Evolutionary conservation across 2,797 vertebrate genomes (phyloP), one percentile per base, ranked within the genome.

Genomic region (Margarornis squamiger): DNA sequence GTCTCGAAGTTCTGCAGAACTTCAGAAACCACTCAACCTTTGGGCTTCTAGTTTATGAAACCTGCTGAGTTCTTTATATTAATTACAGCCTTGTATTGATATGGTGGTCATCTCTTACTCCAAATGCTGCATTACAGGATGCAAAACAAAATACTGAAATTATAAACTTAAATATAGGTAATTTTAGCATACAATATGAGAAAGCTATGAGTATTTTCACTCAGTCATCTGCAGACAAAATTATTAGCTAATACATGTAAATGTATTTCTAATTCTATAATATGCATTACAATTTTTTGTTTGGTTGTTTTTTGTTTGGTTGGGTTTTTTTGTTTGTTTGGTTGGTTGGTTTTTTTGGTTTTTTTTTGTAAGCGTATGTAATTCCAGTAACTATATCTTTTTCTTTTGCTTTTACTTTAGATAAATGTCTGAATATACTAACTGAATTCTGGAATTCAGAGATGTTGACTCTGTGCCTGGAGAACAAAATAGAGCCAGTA

Each of bases 371-470:
- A 89, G 16, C 5, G 55, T 72, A 4, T 21, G 8, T 29, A 86
- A 77, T 34, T 92, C 19, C n/a, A 29, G 3, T 27, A 34, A 65
- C 27, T 65, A 7, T 1, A 39, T 30, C 80, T 58, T 78, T 81
- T 79, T 88, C 57, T 86, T 30, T 43, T 66, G 9, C 18, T 79
- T 68, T 85, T 46, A 23, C 55, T 94, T 95, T 80, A 63, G 54
- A 39, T 63, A 93, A 95, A 84, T 71, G 7, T 93, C 59, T 96
- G 84, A 91, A 73, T 88, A 88, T 72, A 88, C n/a, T 84, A 96
- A 93, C 51, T 92, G 91, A 97, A 58, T 61, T 96, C 71, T 95
- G 70, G 43, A 95, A 94, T 90, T 97, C 63, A 75, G 30, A 92
- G 85, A 67, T 90, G 52, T 74, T 92, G 68, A 91, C n/a, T 74